These are phyloP conservation scores for Manis javanica DNA, from an alignment of 2,797 vertebrate species.

Conservation along the genomic window DNA sequence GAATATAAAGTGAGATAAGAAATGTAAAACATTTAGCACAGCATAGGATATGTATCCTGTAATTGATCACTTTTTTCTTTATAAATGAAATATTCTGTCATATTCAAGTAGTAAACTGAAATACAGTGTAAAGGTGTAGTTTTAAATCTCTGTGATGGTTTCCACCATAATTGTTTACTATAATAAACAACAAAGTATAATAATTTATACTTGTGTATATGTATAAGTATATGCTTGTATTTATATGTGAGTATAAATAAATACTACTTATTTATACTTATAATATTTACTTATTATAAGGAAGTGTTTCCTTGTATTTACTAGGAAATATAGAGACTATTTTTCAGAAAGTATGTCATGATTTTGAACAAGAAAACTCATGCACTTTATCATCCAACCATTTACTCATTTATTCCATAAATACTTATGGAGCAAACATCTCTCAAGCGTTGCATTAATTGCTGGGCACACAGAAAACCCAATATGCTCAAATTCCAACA, in stretches of 20 bases:
- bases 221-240: too few species aligned
- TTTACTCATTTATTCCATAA: slow-evolving; percentile 35
- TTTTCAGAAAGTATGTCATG: not conserved
- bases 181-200: too few species aligned
- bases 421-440: not conserved
- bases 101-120: slow-evolving; percentile 17
- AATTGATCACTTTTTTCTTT: slow-evolving; percentile 12
- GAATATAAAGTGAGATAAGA: slow-evolving; percentile 26
- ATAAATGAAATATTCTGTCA: slow-evolving; percentile 29
- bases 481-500: not conserved
- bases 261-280: too few species aligned
- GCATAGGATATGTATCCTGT: not conserved
- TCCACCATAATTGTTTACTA: not conserved
- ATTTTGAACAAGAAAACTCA: slow-evolving; percentile 59
- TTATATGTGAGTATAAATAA: too few species aligned
- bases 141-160: slow-evolving; percentile 2
- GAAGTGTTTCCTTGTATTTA: not conserved
- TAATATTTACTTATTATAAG: too few species aligned
- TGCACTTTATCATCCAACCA: not conserved
- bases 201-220: too few species aligned
- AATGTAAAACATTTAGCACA: not conserved
- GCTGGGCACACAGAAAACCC: not conserved
- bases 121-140: not conserved
- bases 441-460: not conserved
- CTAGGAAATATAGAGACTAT: not conserved